Conservation (phyloP, 2,113 vertebrate genomes). For the Forbesichthys agassizii region DNA sequence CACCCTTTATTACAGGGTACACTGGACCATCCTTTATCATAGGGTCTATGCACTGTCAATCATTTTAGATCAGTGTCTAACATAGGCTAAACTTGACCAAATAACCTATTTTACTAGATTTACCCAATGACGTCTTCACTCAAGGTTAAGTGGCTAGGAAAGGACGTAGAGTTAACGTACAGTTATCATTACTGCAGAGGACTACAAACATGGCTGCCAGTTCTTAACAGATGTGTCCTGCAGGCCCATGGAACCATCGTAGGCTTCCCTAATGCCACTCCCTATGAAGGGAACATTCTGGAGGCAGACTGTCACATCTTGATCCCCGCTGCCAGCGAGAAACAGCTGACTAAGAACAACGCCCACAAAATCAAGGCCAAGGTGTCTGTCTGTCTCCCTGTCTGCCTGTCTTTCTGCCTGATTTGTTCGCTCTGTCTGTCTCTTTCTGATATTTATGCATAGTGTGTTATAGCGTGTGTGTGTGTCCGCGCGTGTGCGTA, state of each 20-base stretch:
- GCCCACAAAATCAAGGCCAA: conserved; percentile 92
- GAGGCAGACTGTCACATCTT: conserved; percentile 94
- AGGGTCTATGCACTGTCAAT: too few species aligned
- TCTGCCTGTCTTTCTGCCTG: not conserved
- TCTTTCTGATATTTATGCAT: not conserved
- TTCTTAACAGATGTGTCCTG: not conserved
- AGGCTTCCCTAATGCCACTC: conserved; percentile 87
- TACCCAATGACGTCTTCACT: too few species aligned
- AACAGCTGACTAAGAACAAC: conserved; percentile 90
- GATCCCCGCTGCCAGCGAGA: conserved; percentile 94
- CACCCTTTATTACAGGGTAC: too few species aligned
- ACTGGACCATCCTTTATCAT: too few species aligned
- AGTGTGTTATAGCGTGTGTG: conserved; percentile 6
- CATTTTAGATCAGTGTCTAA: too few species aligned
- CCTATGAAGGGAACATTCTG: conserved; percentile 88
- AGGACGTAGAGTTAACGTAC: too few species aligned
- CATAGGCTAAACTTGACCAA: too few species aligned
- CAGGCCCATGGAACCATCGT: conserved; percentile 93
- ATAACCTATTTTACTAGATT: too few species aligned
- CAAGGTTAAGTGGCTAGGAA: too few species aligned
- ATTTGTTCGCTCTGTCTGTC: not conserved
- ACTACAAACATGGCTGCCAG: not conserved
- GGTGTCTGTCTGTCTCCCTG: conserved; percentile 73
- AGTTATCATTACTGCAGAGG: not conserved
- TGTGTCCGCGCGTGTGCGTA: conserved; percentile 54